Evolutionary conservation across 53 echinoderm and acorn worm genomes (phyloP), one percentile per base, ranked within the genome.

Genomic region (Apostichopus leukothele): DNA sequence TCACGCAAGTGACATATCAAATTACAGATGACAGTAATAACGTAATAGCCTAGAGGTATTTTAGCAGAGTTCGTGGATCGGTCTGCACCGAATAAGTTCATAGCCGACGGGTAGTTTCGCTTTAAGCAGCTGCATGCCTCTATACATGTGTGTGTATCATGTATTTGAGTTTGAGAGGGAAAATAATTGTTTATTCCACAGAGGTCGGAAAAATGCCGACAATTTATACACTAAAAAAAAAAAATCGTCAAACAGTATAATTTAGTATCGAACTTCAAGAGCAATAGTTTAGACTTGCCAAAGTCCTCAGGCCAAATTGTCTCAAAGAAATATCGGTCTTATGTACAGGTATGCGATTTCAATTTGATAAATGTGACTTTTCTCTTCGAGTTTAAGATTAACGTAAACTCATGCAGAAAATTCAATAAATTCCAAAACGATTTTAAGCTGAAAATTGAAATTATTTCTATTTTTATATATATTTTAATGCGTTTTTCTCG

Each of bases 1-100:
- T 50, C 53, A 18, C 53, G 51, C 79, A 79, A 79, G 53, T 79
- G 79, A 79, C 79, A 79, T n/a, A 79, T n/a, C 51, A 51, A 79
- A 50, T 79, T 52, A 52, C 53, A 50, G 18, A 21, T 51, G 52
- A n/a, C 79, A 50, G 52, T 79, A 50, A 79, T 51, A 79, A 50
- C 50, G 9, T 51, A 3, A 14, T 53, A 52, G 79, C 79, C 79
- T 51, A n/a, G 3, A 53, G 79, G 75, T 0, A 50, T 19, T n/a
- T 39, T 39, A 39, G 53, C 39, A 63, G 16, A 63, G 16, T 16
- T 16, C 16, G 12, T 51, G 11, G 16, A 7, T 79, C 18, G 16
- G 51, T n/a, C 51, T 79, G 50, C 19, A 19, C 79, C 52, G 79
- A 52, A 53, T 53, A 75, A 19, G 51, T 16, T 53, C 79, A 18